Conservation (phyloP, 2,888 invertebrate species). For the Junonia oenone region DNA sequence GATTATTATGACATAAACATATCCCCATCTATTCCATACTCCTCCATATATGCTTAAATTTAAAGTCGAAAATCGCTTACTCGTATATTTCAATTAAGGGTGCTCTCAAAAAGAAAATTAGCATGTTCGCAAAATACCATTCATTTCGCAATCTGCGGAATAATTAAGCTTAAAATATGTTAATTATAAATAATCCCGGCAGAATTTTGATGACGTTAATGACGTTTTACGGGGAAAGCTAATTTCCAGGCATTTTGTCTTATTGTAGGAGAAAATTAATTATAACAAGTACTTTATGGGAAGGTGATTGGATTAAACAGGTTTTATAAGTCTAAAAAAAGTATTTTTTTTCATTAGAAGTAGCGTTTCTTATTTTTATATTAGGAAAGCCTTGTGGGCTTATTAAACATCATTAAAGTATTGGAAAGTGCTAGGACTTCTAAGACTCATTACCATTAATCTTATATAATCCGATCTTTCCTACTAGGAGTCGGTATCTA, state of each 20-base stretch:
- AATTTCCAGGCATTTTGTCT: background rate
- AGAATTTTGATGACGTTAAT: slow-evolving; percentile 11
- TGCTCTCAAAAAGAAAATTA: slow-evolving; percentile 7
- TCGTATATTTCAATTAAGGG: background rate
- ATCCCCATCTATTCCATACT: background rate
- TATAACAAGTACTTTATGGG: no score
- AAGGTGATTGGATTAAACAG: no score
- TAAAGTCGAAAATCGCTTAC: background rate
- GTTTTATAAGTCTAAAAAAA: no score
- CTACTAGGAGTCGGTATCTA: no score
- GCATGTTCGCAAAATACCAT: slow-evolving; percentile 9
- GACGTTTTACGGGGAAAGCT: background rate
- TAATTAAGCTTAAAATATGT: slow-evolving; percentile 16
- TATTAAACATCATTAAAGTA: no score
- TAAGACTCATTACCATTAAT: no score
- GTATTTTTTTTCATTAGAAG: no score
- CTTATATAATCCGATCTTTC: no score
- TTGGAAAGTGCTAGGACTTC: no score
- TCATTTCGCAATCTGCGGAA: slow-evolving; percentile 12
- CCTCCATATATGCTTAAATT: background rate
- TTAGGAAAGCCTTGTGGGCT: no score
- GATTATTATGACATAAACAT: slow-evolving; percentile 10
- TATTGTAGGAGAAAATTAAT: no score
- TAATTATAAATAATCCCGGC: slow-evolving; percentile 12
- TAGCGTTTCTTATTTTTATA: no score